phyloP scores from a whole-genome alignment of 1,140 invertebrate genomes.

The Zaprionus kolodkinae region DNA sequence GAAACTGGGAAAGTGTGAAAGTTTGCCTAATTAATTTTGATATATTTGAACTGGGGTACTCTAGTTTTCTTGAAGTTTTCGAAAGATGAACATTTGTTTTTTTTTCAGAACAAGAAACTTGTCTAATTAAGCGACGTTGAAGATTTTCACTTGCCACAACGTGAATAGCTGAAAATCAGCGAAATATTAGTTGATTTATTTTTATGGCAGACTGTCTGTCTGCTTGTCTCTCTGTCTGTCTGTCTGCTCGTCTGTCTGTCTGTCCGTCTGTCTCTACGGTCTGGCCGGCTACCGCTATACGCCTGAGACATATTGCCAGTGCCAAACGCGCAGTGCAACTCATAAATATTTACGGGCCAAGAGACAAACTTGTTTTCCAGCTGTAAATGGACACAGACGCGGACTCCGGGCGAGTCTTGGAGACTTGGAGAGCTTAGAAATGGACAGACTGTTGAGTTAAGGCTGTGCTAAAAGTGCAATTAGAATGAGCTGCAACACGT shows the following conservation, averaged over 20 bases:
- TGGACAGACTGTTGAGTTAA: conserved; percentile 27
- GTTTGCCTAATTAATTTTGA: conserved; percentile 73
- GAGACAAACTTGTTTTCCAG: conserved; percentile 67
- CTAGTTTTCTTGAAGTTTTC: conserved; percentile 13
- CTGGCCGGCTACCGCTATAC: not conserved
- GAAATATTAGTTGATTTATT: conserved; percentile 72
- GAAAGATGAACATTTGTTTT: not conserved
- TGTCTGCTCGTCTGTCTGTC: no score
- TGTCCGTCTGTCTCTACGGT: not conserved
- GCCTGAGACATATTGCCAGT: conserved; percentile 42
- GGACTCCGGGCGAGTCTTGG: not conserved
- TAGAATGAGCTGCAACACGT: conserved; percentile 57
- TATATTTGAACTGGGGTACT: conserved; percentile 55
- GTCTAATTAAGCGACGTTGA: conserved; percentile 55
- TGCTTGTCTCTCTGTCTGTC: no score
- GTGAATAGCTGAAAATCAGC: conserved; percentile 61
- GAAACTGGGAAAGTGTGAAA: conserved; percentile 80
- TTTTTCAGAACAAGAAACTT: conserved; percentile 61
- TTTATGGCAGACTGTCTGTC: conserved; percentile 32
- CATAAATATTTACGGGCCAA: conserved; percentile 71
- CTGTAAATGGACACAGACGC: conserved; percentile 49
- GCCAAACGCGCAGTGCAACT: conserved; percentile 37
- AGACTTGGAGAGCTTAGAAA: not conserved
- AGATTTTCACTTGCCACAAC: conserved; percentile 54
- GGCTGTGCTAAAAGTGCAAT: conserved; percentile 59